Percentiles rank a stretch among this genome's conserved stretches.
These are phyloP conservation scores for Melinopterus prodromus DNA, from an alignment of 2,888 invertebrate genomes.

Conservation along the genomic window DNA sequence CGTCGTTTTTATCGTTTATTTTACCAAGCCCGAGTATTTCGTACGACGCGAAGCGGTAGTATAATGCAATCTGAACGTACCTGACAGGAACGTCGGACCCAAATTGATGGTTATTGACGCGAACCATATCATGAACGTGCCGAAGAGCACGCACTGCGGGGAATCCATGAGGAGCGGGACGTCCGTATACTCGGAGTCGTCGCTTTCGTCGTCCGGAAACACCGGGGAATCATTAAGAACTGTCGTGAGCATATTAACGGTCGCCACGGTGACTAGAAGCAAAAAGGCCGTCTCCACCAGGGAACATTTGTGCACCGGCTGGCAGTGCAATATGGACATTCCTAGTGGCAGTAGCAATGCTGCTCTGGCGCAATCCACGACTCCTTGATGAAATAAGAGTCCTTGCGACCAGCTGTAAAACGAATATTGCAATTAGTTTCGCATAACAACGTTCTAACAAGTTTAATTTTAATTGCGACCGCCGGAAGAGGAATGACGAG, in stretches of 20 bases:
- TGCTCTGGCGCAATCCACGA: constrained; percentile 84
- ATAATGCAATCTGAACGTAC: constrained; percentile 50
- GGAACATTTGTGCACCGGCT: constrained; percentile 86
- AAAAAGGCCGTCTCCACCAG: constrained; percentile 89
- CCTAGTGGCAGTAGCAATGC: constrained; percentile 82
- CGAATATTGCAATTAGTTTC: neutral
- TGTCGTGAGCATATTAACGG: constrained; percentile 89
- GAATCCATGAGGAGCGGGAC: constrained; percentile 84
- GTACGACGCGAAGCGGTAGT: neutral
- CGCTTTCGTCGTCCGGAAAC: constrained; percentile 81
- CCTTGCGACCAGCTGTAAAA: constrained; percentile 83
- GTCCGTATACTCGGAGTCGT: constrained; percentile 71
- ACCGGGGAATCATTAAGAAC: constrained; percentile 87
- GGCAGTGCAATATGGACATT: constrained; percentile 81
- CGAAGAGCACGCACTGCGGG: constrained; percentile 89
- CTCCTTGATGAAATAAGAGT: constrained; percentile 83
- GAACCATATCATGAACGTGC: constrained; percentile 94
- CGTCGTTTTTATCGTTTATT: constrained; percentile 7
- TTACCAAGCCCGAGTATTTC: neutral
- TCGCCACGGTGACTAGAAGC: constrained; percentile 86
- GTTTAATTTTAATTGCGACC: too few relatives aligned
- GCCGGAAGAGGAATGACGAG: too few relatives aligned
- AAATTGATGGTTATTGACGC: constrained; percentile 90
- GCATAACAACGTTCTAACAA: neutral
- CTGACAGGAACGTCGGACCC: constrained; percentile 86